Base-by-base conservation (phyloP, 2,888 invertebrate genomes). In the Dasysyrphus tricinctus region DNA sequence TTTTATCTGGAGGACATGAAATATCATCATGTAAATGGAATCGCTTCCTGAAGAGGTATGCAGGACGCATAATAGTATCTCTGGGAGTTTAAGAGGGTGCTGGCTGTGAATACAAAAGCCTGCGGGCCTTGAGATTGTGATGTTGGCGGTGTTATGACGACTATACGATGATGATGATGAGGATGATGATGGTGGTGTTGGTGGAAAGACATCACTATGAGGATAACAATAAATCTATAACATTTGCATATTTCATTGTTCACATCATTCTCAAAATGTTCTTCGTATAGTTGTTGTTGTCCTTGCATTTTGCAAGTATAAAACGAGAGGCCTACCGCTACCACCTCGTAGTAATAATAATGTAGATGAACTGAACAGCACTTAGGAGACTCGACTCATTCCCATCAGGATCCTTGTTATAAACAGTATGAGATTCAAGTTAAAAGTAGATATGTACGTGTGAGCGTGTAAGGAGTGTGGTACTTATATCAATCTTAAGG, bases 1-100 rank as follows among this genome's bases (percentile, higher is more conserved):
- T 54, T 69, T 11, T 77, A 76, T 84, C 77, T 63, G 42, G 59
- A 74, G 74, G 77, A 81, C 77, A 78, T 85, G 70, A 81, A 85
- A 85, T 82, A 79, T 79, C 82, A 82, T 51, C 75, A 79, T 75
- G 59, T 63, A 81, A 81, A 81, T 63, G 77, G 78, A 78, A 63
- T 81, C 74, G 56, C 72, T 75, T 82, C 78, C 74, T 77, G 65
- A 9, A 70, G 47, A 74, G 82, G 54, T 72, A 78, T 42, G 72
- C 37, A 59, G 37, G 65, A 65, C 32, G 67, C 12, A 29, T 44
- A 65, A 49, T n/a, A 67, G 39, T n/a, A 12, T 11, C 14, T 9
- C 42, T 51, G 14, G 39, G 51, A n/a, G 54, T 16, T 65, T 5
- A 65, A 29, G 67, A 67, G 67, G 67, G 49, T 3, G 29, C 39